These are phyloP conservation scores for Synodontis membranacea DNA, from an alignment of 2,113 vertebrate genomes.

Conservation along the genomic window DNA sequence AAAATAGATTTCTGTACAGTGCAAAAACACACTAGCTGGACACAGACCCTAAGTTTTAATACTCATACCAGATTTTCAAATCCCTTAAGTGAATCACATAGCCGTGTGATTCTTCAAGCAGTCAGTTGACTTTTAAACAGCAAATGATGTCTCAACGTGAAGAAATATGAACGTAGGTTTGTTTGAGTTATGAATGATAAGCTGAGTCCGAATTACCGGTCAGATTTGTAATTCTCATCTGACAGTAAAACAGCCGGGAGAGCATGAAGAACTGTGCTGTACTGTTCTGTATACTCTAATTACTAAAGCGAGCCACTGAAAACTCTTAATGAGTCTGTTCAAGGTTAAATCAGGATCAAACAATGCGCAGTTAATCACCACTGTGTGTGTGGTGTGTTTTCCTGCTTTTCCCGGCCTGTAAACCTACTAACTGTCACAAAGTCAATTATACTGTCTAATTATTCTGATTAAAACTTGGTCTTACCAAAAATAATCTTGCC, in stretches of 20 bases:
- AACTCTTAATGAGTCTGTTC: slow-evolving; percentile 26
- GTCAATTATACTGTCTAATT: neutral
- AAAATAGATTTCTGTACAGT: too few relatives aligned
- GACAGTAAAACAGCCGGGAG: neutral
- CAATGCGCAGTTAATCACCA: neutral
- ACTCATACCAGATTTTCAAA: too few relatives aligned
- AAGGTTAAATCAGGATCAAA: slow-evolving; percentile 39
- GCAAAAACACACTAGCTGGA: too few relatives aligned
- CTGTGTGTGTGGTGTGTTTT: neutral
- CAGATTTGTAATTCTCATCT: neutral
- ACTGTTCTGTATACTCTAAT: slow-evolving; percentile 57
- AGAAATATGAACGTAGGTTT: too few relatives aligned
- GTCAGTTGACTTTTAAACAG: too few relatives aligned
- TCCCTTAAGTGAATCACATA: too few relatives aligned
- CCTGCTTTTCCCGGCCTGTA: neutral
- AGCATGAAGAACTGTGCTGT: neutral
- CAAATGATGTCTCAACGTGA: too few relatives aligned
- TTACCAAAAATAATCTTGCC: slow-evolving; percentile 20
- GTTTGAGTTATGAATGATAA: too few relatives aligned
- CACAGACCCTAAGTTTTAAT: too few relatives aligned
- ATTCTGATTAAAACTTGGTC: slow-evolving; percentile 7
- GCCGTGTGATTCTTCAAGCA: too few relatives aligned
- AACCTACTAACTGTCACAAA: neutral
- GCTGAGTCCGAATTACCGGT: too few relatives aligned
- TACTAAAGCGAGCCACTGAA: neutral